Conservation (phyloP, 2,113 vertebrate species). For the Malurus cyaneus region DNA sequence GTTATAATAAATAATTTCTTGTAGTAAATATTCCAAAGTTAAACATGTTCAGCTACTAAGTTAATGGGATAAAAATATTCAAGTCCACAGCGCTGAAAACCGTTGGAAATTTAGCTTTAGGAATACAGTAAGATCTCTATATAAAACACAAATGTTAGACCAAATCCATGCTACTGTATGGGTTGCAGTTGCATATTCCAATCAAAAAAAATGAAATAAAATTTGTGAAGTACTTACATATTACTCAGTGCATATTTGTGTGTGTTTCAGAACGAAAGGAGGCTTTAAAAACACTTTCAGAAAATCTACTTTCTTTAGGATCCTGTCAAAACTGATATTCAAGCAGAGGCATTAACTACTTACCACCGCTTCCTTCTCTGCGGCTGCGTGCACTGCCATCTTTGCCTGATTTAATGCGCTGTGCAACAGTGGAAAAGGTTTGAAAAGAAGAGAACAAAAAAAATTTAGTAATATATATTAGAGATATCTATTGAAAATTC, state of each 20-base stretch:
- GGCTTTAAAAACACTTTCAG: background rate
- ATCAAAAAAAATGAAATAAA: background rate
- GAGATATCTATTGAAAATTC: background rate
- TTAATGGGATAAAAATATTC: background rate
- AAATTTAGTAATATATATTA: background rate
- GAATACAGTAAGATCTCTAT: background rate
- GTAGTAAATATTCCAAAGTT: background rate
- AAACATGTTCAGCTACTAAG: background rate
- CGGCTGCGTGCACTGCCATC: conserved; percentile 83
- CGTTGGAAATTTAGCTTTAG: background rate
- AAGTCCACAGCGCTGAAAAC: background rate
- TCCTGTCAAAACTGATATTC: background rate
- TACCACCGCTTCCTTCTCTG: conserved; percentile 87
- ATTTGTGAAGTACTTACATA: background rate
- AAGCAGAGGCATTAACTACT: conserved; percentile 60
- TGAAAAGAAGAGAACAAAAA: background rate
- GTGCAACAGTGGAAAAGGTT: conserved; percentile 4
- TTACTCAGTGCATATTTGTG: background rate
- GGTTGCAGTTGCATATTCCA: background rate
- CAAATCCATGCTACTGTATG: background rate
- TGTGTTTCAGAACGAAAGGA: background rate
- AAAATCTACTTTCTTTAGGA: background rate
- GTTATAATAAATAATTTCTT: background rate
- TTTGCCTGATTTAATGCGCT: conserved; percentile 90
- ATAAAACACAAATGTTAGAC: background rate